phyloP scores from a whole-genome alignment of 53 echinoderm and acorn worm genomes.

The Echinarachnius parma region DNA sequence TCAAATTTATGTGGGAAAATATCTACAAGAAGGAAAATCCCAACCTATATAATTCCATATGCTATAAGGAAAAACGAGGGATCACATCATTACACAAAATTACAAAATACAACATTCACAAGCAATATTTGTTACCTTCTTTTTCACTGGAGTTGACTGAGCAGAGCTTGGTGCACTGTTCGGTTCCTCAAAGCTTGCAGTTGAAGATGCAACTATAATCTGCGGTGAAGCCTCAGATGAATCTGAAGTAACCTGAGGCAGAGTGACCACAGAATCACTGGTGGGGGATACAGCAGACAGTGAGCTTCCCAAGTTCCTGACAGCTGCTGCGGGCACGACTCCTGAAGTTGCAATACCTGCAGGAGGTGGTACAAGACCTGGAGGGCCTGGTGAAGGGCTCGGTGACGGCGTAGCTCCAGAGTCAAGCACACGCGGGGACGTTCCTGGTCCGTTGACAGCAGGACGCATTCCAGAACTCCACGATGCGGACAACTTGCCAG shows the following conservation, averaged over 20 bases:
- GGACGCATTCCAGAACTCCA: slow-evolving; percentile 32
- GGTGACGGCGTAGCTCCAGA: slow-evolving; percentile 17
- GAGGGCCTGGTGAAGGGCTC: slow-evolving; percentile 27
- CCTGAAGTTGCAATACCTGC: slow-evolving; percentile 12
- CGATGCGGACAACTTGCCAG: slow-evolving; percentile 31
- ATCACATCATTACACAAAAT: background rate
- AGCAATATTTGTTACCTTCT: slow-evolving; percentile 45
- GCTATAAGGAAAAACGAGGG: background rate
- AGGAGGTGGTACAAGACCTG: background rate
- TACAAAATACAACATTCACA: background rate
- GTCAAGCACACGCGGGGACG: slow-evolving; percentile 5
- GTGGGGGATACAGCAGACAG: slow-evolving; percentile 17
- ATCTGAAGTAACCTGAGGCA: slow-evolving; percentile 1
- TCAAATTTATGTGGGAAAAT: no score
- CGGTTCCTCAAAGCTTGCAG: slow-evolving; percentile 20
- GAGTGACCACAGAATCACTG: no score
- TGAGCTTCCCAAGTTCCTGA: slow-evolving; percentile 37
- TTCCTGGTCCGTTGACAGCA: background rate
- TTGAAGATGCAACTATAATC: no score
- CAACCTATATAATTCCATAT: no score
- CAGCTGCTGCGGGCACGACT: slow-evolving; percentile 5
- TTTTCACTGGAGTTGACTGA: slow-evolving; percentile 63
- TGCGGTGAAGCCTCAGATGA: slow-evolving; percentile 24
- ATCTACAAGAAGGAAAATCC: no score
- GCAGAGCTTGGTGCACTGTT: slow-evolving; percentile 46